Conservation (phyloP, 92 coral and sea anemone species). For the Umimayanthus kanabou region DNA sequence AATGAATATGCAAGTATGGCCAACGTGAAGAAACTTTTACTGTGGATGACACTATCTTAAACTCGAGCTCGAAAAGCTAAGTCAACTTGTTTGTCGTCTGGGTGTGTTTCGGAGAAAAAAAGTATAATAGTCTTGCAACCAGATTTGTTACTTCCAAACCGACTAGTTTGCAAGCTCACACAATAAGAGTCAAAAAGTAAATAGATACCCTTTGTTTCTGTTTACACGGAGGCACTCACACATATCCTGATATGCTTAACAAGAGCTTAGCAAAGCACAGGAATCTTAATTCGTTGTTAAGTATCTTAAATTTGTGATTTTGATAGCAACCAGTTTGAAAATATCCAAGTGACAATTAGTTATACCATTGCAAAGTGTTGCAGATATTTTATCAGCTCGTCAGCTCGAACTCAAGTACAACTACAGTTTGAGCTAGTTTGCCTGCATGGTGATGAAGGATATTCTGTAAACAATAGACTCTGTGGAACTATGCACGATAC, state of each 20-base stretch:
- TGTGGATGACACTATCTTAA: too few relatives aligned
- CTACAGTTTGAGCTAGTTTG: background rate
- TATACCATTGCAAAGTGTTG: background rate
- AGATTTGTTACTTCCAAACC: too few relatives aligned
- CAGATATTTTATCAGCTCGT: background rate
- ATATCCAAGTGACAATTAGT: background rate
- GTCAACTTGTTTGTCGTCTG: too few relatives aligned
- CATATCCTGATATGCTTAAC: background rate
- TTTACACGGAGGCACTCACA: background rate
- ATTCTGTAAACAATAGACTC: background rate
- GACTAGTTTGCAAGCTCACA: background rate
- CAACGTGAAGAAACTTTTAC: too few relatives aligned
- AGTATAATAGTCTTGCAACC: background rate
- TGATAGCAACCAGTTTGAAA: background rate
- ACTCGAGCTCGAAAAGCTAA: too few relatives aligned
- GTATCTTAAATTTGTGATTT: background rate
- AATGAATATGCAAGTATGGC: too few relatives aligned
- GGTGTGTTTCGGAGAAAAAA: background rate
- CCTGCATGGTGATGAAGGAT: background rate
- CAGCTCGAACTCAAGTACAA: background rate
- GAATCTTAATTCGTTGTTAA: background rate
- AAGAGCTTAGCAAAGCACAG: background rate
- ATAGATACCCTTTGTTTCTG: background rate
- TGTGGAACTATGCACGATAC: background rate
- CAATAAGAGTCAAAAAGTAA: background rate